phyloP scores from a whole-genome alignment of 92 coral and sea anemone genomes.

The Palythoa heliodiscus region DNA sequence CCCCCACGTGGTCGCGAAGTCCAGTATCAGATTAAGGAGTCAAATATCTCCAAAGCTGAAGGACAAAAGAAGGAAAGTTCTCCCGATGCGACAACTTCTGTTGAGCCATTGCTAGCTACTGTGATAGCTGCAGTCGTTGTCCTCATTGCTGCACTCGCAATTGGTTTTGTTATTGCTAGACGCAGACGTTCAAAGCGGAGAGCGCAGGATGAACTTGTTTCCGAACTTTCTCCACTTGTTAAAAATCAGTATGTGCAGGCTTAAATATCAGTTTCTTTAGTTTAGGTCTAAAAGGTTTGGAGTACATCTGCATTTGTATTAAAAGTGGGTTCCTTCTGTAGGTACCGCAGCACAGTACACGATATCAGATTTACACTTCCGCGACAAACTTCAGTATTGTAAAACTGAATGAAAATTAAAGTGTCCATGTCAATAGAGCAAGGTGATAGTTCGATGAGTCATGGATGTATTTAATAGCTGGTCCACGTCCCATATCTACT shows the following conservation, averaged over 20 bases:
- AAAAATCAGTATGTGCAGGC: neutral
- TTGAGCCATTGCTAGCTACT: neutral
- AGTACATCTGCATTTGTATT: too few species aligned
- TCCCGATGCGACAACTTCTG: neutral
- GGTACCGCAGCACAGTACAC: too few species aligned
- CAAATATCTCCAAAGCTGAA: neutral
- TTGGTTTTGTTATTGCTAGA: neutral
- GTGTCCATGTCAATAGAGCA: too few species aligned
- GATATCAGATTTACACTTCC: too few species aligned
- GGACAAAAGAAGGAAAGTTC: neutral
- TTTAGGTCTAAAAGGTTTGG: too few species aligned
- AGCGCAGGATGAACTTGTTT: neutral
- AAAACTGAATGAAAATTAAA: too few species aligned
- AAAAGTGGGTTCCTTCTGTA: too few species aligned
- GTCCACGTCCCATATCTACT: too few species aligned
- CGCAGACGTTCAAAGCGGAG: conserved; percentile 6
- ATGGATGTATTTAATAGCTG: too few species aligned
- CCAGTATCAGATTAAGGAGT: neutral
- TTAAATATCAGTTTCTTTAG: too few species aligned
- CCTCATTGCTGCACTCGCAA: neutral
- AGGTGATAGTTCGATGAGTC: too few species aligned
- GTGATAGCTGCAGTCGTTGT: neutral
- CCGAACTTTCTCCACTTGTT: conserved; percentile 13
- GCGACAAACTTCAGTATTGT: too few species aligned
- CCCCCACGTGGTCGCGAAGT: conserved; percentile 26